Percentiles rank a stretch among this genome's conserved stretches.
Conservation (phyloP, 2,888 invertebrate genomes). For the Unio pictorum region DNA sequence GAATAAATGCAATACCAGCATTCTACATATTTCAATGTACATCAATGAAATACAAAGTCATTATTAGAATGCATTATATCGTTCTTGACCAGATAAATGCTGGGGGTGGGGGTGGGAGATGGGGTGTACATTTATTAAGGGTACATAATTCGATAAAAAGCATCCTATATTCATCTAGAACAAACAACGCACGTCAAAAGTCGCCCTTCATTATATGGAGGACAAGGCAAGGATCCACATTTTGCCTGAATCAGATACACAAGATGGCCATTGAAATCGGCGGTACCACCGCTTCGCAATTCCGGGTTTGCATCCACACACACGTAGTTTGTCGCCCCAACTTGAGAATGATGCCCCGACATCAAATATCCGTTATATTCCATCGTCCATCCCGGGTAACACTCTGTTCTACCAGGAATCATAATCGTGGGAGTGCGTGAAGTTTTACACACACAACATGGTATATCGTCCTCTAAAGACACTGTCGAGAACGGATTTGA, state of each 20-base stretch:
- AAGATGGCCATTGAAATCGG: constrained; percentile 3
- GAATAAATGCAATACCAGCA: no score
- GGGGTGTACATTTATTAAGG: no score
- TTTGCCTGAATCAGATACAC: constrained; percentile 8
- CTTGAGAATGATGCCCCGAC: neutral
- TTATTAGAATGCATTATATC: no score
- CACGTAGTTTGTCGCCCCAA: constrained; percentile 4
- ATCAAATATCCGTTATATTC: constrained; percentile 15
- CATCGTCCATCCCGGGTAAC: constrained; percentile 14
- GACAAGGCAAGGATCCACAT: constrained; percentile 12
- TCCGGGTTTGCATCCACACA: constrained; percentile 10
- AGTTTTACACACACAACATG: constrained; percentile 10
- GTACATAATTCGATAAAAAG: no score
- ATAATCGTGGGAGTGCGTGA: constrained; percentile 3
- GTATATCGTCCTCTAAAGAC: constrained; percentile 5
- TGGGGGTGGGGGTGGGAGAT: no score
- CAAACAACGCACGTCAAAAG: constrained; percentile 15
- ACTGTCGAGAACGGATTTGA: no score
- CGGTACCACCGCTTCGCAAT: neutral
- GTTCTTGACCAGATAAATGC: no score
- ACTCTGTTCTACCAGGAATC: constrained; percentile 8
- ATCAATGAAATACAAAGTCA: no score
- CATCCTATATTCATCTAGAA: constrained; percentile 1
- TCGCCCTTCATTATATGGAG: constrained; percentile 5
- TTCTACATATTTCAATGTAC: no score